These are phyloP conservation scores for Emydoidea blandingii DNA, from an alignment of 2,797 vertebrate genomes.

Conservation along the genomic window DNA sequence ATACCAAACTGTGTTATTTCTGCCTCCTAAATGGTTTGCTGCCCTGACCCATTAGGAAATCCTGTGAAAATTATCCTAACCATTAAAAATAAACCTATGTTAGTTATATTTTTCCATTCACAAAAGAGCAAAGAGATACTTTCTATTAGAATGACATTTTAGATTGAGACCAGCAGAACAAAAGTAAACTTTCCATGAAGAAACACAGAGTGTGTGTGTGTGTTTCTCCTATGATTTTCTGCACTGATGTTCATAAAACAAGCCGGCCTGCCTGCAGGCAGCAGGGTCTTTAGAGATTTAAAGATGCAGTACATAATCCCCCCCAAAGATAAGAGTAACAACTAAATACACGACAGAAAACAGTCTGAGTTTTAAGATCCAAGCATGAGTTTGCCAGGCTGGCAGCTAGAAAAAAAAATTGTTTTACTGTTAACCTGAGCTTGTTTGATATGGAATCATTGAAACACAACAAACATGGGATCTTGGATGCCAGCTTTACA, in stretches of 20 bases:
- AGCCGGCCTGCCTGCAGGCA: not conserved
- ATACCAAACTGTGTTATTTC: not conserved
- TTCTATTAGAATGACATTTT: not conserved
- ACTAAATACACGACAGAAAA: slow-evolving; percentile 33
- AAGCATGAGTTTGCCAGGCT: slow-evolving; percentile 9
- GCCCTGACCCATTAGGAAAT: not conserved
- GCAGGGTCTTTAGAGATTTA: not conserved
- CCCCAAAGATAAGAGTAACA: not conserved
- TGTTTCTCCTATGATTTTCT: not conserved
- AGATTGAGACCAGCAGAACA: not conserved
- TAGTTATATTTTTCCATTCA: not conserved
- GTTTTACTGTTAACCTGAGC: not conserved
- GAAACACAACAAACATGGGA: slow-evolving; percentile 47
- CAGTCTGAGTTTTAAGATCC: not conserved
- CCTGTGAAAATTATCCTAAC: not conserved
- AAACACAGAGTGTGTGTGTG: not conserved
- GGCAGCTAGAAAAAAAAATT: slow-evolving; percentile 54
- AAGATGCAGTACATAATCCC: not conserved
- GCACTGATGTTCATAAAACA: not conserved
- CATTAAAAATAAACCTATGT: not conserved
- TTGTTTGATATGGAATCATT: not conserved
- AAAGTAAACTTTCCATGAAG: not conserved
- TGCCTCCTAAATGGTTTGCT: not conserved
- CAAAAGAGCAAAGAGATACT: not conserved
- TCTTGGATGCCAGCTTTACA: not conserved